phyloP scores from a whole-genome alignment of 2,888 invertebrate genomes.

The Ptilodon capucinus region DNA sequence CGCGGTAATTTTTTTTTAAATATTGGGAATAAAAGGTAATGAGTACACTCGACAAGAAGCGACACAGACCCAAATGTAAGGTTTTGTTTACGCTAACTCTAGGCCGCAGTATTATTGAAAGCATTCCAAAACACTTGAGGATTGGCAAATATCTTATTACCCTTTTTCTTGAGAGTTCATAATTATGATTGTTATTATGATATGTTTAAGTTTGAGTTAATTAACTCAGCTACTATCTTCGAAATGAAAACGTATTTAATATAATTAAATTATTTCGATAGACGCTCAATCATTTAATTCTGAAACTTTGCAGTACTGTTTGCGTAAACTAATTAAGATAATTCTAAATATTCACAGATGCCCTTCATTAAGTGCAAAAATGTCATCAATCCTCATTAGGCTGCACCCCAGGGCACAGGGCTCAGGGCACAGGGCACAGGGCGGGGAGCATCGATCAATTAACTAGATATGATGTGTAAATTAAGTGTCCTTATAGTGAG shows the following conservation, averaged over 20 bases:
- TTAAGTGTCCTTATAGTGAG: slow-evolving; percentile 19
- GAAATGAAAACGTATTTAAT: not conserved
- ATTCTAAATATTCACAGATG: not conserved
- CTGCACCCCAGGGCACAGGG: not conserved
- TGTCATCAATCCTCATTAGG: slow-evolving; percentile 3
- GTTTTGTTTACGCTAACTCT: too few species aligned
- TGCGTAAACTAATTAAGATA: not conserved
- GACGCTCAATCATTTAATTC: not conserved
- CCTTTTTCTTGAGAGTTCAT: too few species aligned
- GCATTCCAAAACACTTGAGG: too few species aligned
- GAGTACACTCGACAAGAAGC: too few species aligned
- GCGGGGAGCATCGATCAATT: slow-evolving; percentile 43
- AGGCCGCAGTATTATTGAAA: too few species aligned
- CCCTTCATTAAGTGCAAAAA: not conserved
- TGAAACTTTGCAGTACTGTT: not conserved
- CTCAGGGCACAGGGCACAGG: not conserved
- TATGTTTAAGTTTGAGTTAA: too few species aligned
- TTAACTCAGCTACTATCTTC: too few species aligned
- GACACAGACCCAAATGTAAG: too few species aligned
- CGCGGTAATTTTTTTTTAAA: too few species aligned
- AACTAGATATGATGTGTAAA: slow-evolving; percentile 12
- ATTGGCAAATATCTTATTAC: too few species aligned
- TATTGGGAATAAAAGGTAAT: too few species aligned
- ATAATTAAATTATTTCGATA: not conserved
- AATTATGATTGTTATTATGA: too few species aligned